Evolutionary conservation across 2,797 vertebrate genomes (phyloP).

Genomic region (Sebastes matsubarae): DNA sequence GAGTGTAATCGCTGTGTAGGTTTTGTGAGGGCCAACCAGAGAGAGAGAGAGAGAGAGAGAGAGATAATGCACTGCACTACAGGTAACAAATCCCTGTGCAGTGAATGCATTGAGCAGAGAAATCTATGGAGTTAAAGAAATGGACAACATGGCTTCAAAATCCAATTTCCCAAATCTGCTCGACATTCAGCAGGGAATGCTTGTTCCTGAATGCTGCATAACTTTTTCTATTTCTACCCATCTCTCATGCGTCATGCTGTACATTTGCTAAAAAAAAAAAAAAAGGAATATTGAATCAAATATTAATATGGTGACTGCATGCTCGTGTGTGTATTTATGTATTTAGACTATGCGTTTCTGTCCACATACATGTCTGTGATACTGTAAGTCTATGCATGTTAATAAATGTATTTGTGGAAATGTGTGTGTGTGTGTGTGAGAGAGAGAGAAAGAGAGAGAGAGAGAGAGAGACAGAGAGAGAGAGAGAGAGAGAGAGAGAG

Average conservation of each 20-base stretch:
- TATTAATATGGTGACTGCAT: slow-evolving; percentile 14
- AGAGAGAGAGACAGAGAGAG: background rate
- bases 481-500: background rate
- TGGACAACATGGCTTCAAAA: slow-evolving; percentile 65
- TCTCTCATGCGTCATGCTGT: background rate
- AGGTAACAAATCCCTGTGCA: slow-evolving; percentile 54
- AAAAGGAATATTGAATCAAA: slow-evolving; percentile 4
- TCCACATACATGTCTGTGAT: background rate
- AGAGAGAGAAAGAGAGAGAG: background rate
- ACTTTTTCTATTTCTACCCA: background rate
- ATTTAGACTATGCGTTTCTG: background rate
- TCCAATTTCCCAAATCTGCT: slow-evolving; percentile 66
- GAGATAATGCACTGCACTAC: slow-evolving; percentile 42
- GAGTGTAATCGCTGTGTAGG: slow-evolving; percentile 22
- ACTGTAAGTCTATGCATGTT: slow-evolving; percentile 25
- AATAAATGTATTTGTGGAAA: slow-evolving; percentile 17
- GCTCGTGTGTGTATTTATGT: background rate
- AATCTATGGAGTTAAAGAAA: slow-evolving; percentile 47
- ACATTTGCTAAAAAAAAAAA: background rate
- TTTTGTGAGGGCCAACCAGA: slow-evolving; percentile 34
- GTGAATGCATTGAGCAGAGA: slow-evolving; percentile 35
- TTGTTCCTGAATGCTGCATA: slow-evolving; percentile 38
- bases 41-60: background rate
- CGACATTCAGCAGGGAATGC: slow-evolving; percentile 45
- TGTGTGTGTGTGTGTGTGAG: background rate